A percentile compares a stretch with the other conserved stretches of the same genome.
Evolutionary conservation across 2,113 vertebrate genomes (phyloP).

Genomic region (Todiramphus chloris): DNA sequence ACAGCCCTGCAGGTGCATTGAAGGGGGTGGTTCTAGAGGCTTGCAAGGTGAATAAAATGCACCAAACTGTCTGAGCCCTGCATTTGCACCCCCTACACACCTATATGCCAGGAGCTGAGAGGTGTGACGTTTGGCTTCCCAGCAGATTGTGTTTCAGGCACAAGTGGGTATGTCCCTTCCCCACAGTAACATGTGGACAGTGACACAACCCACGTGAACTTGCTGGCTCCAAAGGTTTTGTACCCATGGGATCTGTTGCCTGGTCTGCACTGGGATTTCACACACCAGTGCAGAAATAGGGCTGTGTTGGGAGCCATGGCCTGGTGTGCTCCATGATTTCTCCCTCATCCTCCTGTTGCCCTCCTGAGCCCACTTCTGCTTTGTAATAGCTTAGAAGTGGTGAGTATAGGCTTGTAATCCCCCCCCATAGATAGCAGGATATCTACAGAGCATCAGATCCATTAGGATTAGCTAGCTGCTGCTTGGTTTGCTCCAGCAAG

Average conservation of each 20-base stretch:
- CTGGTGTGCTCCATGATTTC: background rate
- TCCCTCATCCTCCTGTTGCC: background rate
- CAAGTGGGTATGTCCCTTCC: background rate
- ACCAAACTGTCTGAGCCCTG: background rate
- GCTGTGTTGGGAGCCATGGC: background rate
- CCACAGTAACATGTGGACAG: background rate
- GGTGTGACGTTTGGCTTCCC: background rate
- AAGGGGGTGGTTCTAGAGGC: background rate
- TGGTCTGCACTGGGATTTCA: background rate
- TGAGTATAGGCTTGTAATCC: background rate
- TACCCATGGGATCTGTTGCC: background rate
- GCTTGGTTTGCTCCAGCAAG: background rate
- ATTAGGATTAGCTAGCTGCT: background rate
- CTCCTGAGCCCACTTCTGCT: background rate
- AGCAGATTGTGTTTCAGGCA: background rate
- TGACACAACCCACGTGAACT: rapidly evolving
- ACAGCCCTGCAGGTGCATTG: rapidly evolving
- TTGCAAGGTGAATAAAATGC: background rate
- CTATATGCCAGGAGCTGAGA: background rate
- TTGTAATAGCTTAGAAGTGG: background rate
- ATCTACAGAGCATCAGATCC: background rate
- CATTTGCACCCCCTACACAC: rapidly evolving
- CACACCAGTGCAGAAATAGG: background rate
- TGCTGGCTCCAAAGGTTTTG: background rate
- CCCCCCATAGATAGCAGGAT: rapidly evolving